phyloP scores from a whole-genome alignment of 2,113 vertebrate genomes.

The Lasiurus borealis region DNA sequence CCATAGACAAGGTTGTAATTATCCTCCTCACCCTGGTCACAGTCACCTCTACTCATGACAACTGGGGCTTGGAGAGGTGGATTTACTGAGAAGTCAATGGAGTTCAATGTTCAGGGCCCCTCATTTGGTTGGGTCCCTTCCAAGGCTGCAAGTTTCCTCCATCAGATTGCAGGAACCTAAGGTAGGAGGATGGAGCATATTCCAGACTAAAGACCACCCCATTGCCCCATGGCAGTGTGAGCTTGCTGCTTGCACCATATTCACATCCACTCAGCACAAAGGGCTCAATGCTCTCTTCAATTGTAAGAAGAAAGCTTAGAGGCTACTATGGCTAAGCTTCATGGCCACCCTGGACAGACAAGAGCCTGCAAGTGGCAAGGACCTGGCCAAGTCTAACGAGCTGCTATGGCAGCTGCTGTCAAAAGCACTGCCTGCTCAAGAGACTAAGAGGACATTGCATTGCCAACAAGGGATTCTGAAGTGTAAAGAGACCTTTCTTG shows the following conservation, averaged over 20 bases:
- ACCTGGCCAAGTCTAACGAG: neutral
- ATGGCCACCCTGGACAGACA: neutral
- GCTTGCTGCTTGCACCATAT: neutral
- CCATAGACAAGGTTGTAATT: neutral
- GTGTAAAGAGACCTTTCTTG: neutral
- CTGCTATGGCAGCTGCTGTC: neutral
- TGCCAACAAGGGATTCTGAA: neutral
- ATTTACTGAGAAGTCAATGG: neutral
- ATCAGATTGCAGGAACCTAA: neutral
- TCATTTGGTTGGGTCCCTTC: neutral
- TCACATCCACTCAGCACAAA: neutral
- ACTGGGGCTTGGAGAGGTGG: neutral
- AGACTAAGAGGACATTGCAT: neutral
- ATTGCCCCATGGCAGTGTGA: neutral
- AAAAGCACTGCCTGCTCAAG: neutral
- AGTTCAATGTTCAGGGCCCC: neutral
- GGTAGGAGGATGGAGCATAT: neutral
- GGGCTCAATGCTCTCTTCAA: neutral
- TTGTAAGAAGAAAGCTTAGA: neutral
- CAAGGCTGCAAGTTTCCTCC: neutral
- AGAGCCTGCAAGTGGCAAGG: neutral
- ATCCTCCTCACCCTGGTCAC: neutral
- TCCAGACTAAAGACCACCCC: neutral
- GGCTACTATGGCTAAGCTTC: neutral
- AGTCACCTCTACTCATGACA: neutral